Base-by-base conservation (phyloP, 2,113 vertebrate genomes). In the Cyprinodon tularosa region DNA sequence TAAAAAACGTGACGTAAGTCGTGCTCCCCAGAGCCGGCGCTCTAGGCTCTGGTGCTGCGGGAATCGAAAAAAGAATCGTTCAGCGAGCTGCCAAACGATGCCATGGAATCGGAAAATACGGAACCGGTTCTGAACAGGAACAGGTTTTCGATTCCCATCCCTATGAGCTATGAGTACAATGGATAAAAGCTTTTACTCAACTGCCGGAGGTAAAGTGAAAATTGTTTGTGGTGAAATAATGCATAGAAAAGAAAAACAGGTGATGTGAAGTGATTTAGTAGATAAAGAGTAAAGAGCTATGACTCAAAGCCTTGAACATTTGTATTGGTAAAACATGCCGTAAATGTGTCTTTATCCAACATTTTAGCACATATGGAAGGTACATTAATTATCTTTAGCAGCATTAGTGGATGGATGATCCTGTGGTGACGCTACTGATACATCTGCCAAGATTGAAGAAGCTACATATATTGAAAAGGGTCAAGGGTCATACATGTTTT, bases 401-500 rank as follows among this genome's bases (percentile, higher is more conserved):
- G 47, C 14, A 42, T 1, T 11, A 29, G 17, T 14, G 29, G 77
- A 66, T 68, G 59, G 76, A 64, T 74, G 66, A 74, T 4, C 22
- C 14, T 50, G 66, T 59, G 50, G 42, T 2, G 69, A 78, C 69
- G 20, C 48, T 3, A 50, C 36, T 78, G 69, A 83, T 63, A 15
- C 2, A 20, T 62, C 81, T 83, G 50, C 72, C 4, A 63, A 62
- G 83, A 85, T 70, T 87, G 71, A 79, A 79, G 80, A 66, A 63
- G 85, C 64, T 68, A 20, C 42, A 60, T 3, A 36, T 76, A 72
- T 82, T 37, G 66, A 79, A 67, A 47, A 42, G n/a, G 80, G 81
- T 86, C 86, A 86, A 69, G 53, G 69, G 85, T 81, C 85, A 77
- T 76, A 84, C 83, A 87, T 74, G 85, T 83, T 90, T 89, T 76